Evolutionary conservation across 2,888 invertebrate genomes (phyloP).

Genomic region (Hyposoter didymator): DNA sequence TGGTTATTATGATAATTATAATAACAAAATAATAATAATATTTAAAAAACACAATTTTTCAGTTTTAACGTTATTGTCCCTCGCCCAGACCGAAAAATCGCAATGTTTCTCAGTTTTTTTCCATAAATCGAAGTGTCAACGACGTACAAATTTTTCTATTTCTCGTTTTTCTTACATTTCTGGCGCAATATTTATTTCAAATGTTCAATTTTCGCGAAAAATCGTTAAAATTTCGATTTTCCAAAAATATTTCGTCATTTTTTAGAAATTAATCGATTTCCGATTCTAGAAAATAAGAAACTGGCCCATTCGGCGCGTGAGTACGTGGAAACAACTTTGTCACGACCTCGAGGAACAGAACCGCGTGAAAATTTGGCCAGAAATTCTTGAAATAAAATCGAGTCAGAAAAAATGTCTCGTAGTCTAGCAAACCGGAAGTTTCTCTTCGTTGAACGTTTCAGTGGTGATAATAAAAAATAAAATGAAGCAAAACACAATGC

Average conservation of each 20-base stretch:
- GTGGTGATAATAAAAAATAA: neutral
- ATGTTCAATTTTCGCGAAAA: neutral
- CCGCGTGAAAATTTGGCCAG: neutral
- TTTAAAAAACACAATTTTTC: conserved; percentile 50
- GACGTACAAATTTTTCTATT: no score
- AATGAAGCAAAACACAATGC: neutral
- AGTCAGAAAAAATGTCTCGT: neutral
- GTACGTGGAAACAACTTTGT: neutral
- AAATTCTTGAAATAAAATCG: neutral
- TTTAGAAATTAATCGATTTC: neutral
- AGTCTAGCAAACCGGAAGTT: conserved; percentile 38
- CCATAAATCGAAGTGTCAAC: neutral
- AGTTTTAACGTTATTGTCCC: conserved; percentile 44
- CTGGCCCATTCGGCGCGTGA: neutral
- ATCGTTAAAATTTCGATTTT: neutral
- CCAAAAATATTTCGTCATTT: neutral
- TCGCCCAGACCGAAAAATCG: conserved; percentile 41
- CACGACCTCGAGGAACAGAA: neutral
- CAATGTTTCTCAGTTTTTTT: conserved; percentile 24
- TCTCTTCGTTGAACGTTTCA: conserved; percentile 24
- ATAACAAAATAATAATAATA: conserved; percentile 46
- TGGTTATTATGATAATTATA: conserved; percentile 49
- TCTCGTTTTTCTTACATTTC: neutral
- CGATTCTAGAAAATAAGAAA: neutral
- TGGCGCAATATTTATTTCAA: no score